These are phyloP conservation scores for Falco naumanni DNA, from an alignment of 2,797 vertebrate genomes.

Conservation along the genomic window DNA sequence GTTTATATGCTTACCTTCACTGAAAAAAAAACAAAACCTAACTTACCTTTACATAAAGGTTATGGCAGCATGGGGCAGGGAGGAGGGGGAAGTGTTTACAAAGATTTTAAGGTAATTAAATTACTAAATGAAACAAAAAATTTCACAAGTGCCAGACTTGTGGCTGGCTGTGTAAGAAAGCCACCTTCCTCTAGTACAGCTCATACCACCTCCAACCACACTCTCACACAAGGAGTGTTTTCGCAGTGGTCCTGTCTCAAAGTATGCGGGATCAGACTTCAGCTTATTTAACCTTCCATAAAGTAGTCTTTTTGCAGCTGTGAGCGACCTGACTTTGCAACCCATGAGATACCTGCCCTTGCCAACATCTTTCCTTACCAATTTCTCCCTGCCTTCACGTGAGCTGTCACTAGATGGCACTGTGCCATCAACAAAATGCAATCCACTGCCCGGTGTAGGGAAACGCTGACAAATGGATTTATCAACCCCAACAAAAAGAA, in stretches of 20 bases:
- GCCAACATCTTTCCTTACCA: background rate
- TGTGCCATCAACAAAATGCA: conserved; percentile 4
- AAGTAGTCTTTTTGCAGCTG: background rate
- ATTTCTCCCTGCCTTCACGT: background rate
- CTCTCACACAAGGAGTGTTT: background rate
- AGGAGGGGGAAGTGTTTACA: background rate
- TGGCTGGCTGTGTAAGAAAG: background rate
- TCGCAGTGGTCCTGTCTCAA: background rate
- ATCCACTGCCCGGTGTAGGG: background rate
- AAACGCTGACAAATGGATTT: background rate
- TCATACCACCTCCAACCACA: background rate
- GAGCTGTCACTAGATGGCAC: conserved; percentile 61
- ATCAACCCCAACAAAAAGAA: background rate
- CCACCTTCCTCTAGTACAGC: background rate
- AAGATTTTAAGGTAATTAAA: background rate
- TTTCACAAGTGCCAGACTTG: background rate
- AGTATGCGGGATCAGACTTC: background rate
- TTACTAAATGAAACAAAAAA: background rate
- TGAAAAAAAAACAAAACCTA: background rate
- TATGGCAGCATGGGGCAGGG: background rate
- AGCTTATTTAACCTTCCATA: background rate
- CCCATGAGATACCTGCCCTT: rapidly evolving
- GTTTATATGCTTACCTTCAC: background rate
- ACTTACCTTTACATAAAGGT: background rate
- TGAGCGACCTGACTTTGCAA: background rate